Base-by-base conservation (phyloP, 1,140 invertebrate species). In the Copidosoma floridanum region DNA sequence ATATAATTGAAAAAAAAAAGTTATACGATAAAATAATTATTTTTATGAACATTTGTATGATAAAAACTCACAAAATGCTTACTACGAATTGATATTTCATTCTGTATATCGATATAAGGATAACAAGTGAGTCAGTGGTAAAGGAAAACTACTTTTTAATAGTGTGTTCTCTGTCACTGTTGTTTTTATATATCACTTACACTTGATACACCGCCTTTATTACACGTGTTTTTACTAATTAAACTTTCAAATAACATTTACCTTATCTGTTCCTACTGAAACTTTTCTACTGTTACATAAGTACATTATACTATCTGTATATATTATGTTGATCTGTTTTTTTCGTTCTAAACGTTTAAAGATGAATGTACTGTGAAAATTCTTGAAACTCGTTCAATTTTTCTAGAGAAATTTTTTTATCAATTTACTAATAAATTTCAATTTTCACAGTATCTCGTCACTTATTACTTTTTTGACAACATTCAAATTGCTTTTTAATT, bases 111-210 rank as follows among this genome's bases (percentile, higher is more conserved):
- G 32, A 41, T 29, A 40, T n/a, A 53, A 63, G 29, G 37, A 52
- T 57, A 57, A 54, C 35, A 57, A 37, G 43, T 57, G 40, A 46
- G 38, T 59, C 57, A 59, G 23, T 44, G 55, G 35, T 40, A 53
- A 53, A 57, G 27, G 14, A 29, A 57, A 32, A 54, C 16, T 44
- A 52, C 37, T 63, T 63, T 53, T 20, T 44, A n/a, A n/a, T 63
- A 24, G 43, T 57, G 46, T 63, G 21, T 53, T 57, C 40, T 57
- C n/a, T n/a, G n/a, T n/a, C 47, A 57, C 54, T 40, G 14, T 53
- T 54, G 14, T 63, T 51, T 61, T 32, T 56, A n/a, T n/a, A n/a
- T n/a, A 21, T 62, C 47, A 62, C 53, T 44, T 52, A 63, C 37
- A 61, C 47, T 40, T 41, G 10, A 18, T 51, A 57, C 46, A 56